phyloP scores from a whole-genome alignment of 2,888 invertebrate genomes.

The Tuta absoluta region DNA sequence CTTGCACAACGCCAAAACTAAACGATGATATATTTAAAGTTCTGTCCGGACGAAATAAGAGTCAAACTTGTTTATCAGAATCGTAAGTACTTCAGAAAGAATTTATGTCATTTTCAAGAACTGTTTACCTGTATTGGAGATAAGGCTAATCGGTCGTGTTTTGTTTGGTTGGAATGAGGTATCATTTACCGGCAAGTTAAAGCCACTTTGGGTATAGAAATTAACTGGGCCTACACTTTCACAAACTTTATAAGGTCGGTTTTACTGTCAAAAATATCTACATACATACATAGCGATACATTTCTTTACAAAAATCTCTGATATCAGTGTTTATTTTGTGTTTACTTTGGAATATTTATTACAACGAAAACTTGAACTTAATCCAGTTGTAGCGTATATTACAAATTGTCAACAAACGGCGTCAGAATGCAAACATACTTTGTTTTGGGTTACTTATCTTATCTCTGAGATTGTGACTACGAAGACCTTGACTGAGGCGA shows the following conservation, averaged over 20 bases:
- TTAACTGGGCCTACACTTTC: constrained; percentile 51
- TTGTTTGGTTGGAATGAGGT: constrained; percentile 64
- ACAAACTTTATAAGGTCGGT: constrained; percentile 29
- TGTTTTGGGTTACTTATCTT: constrained; percentile 23
- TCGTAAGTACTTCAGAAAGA: constrained; percentile 37
- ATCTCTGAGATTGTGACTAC: constrained; percentile 22
- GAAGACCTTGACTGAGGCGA: constrained; percentile 1
- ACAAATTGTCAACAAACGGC: constrained; percentile 9
- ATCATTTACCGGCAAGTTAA: constrained; percentile 40
- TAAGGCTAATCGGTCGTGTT: constrained; percentile 74
- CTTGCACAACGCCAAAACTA: constrained; percentile 17
- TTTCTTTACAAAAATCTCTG: not conserved
- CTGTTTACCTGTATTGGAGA: constrained; percentile 66
- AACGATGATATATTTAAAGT: not conserved
- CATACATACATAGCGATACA: not conserved
- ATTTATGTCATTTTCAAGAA: constrained; percentile 65
- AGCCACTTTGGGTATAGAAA: constrained; percentile 39
- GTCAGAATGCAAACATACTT: constrained; percentile 20
- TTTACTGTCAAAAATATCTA: not conserved
- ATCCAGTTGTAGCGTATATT: not conserved
- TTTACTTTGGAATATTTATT: not conserved
- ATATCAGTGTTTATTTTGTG: not conserved
- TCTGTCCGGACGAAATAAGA: not conserved
- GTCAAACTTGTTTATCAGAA: constrained; percentile 16
- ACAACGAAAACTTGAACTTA: not conserved